Conservation (phyloP, 2,888 invertebrate species). For the Drosophila anomalipes region DNA sequence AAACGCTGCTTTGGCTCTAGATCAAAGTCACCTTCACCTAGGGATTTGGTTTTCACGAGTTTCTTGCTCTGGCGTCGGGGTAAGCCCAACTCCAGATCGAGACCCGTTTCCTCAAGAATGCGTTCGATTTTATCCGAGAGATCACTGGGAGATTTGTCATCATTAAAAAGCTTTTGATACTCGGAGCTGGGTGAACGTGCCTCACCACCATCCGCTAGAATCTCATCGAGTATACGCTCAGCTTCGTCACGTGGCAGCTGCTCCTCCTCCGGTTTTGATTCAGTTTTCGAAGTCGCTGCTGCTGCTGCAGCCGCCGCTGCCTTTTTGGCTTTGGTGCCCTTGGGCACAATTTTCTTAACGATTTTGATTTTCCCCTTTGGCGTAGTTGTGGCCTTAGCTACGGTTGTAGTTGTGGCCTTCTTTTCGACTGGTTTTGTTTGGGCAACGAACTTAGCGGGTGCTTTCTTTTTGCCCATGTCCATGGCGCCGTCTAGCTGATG, state of each 20-base stretch:
- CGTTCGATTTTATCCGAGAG: constrained; percentile 84
- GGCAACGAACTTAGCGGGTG: constrained; percentile 47
- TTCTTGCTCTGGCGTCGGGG: constrained; percentile 72
- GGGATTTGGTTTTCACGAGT: constrained; percentile 79
- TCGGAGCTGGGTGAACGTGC: constrained; percentile 83
- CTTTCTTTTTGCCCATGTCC: constrained; percentile 78
- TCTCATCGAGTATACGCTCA: constrained; percentile 83
- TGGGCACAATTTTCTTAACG: constrained; percentile 82
- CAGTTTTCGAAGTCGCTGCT: constrained; percentile 5
- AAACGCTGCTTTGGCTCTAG: constrained; percentile 49
- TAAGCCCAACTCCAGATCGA: constrained; percentile 80
- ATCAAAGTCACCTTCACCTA: constrained; percentile 80
- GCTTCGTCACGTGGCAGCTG: constrained; percentile 73
- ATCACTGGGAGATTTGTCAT: constrained; percentile 85
- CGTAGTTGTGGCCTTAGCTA: constrained; percentile 22
- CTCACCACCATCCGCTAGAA: constrained; percentile 74
- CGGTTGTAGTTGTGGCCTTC: background rate
- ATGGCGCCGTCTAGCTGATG: constrained; percentile 84
- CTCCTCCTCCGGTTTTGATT: constrained; percentile 13
- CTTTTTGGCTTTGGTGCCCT: constrained; percentile 79
- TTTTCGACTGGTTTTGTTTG: constrained; percentile 21
- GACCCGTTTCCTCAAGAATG: constrained; percentile 82
- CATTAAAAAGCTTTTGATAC: constrained; percentile 83
- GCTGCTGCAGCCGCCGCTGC: constrained; percentile 46
- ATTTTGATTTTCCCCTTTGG: constrained; percentile 81